Evolutionary conservation across 1,140 invertebrate genomes (phyloP).

Genomic region (Micrasema longulum): DNA sequence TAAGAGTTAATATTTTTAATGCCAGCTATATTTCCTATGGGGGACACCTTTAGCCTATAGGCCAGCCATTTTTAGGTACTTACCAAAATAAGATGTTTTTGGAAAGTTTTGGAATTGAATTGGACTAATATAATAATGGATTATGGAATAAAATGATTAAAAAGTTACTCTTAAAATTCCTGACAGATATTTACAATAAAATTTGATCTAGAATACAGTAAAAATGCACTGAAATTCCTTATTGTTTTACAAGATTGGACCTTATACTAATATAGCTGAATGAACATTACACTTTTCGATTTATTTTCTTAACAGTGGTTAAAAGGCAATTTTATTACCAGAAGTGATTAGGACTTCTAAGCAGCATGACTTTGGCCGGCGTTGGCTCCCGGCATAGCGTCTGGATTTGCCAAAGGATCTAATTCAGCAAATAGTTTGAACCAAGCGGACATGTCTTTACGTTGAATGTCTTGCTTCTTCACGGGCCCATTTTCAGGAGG

Average conservation of each 20-base stretch:
- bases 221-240: not conserved
- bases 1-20: no score
- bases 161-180: no score
- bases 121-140: no score
- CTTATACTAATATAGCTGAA: not conserved
- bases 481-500: slow-evolving; percentile 32
- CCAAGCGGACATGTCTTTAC: slow-evolving; percentile 76
- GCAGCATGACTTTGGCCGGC: slow-evolving; percentile 63
- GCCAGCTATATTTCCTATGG: no score
- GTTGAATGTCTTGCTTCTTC: slow-evolving; percentile 56
- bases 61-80: no score
- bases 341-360: slow-evolving; percentile 26
- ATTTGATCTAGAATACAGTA: not conserved
- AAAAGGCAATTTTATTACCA: slow-evolving; percentile 29
- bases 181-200: no score
- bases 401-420: slow-evolving; percentile 88
- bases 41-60: no score
- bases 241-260: not conserved
- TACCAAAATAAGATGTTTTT: no score
- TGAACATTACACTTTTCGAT: not conserved
- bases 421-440: slow-evolving; percentile 93
- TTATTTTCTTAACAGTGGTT: not conserved
- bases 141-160: no score
- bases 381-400: slow-evolving; percentile 63
- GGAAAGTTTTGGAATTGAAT: no score